These are phyloP conservation scores for Agrotis puta DNA, from an alignment of 2,888 invertebrate genomes.

Conservation along the genomic window DNA sequence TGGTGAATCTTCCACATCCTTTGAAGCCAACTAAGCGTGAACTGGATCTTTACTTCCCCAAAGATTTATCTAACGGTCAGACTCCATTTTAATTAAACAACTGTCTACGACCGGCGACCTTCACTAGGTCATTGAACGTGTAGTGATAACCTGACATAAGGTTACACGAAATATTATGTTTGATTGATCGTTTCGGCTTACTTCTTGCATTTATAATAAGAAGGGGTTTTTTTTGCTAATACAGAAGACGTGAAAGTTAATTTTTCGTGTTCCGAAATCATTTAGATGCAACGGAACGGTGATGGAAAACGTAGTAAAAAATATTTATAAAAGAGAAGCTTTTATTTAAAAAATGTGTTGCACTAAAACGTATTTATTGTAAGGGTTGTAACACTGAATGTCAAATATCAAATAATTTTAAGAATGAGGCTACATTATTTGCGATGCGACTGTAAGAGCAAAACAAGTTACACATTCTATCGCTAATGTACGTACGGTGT, in stretches of 20 bases:
- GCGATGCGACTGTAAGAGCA: too few relatives aligned
- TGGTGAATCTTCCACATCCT: background rate
- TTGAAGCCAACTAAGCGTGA: too few relatives aligned
- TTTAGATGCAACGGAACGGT: too few relatives aligned
- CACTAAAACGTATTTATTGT: too few relatives aligned
- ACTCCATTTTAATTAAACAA: conserved; percentile 2
- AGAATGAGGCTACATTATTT: too few relatives aligned
- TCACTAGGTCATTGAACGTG: conserved; percentile 20
- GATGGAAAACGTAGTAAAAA: too few relatives aligned
- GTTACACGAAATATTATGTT: background rate
- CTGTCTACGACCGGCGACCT: conserved; percentile 10
- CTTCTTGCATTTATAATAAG: background rate
- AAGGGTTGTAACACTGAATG: too few relatives aligned
- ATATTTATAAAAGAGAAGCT: too few relatives aligned
- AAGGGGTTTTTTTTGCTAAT: background rate
- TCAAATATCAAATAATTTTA: too few relatives aligned
- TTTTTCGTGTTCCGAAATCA: background rate
- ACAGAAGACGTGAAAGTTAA: background rate
- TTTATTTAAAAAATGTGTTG: too few relatives aligned
- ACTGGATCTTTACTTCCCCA: background rate
- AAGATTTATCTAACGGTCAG: background rate
- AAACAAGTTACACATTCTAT: too few relatives aligned
- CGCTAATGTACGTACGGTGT: too few relatives aligned
- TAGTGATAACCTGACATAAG: conserved; percentile 28
- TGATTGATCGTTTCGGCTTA: background rate